Evolutionary conservation across 2,797 vertebrate species (phyloP).

Genomic region (Fringilla coelebs): DNA sequence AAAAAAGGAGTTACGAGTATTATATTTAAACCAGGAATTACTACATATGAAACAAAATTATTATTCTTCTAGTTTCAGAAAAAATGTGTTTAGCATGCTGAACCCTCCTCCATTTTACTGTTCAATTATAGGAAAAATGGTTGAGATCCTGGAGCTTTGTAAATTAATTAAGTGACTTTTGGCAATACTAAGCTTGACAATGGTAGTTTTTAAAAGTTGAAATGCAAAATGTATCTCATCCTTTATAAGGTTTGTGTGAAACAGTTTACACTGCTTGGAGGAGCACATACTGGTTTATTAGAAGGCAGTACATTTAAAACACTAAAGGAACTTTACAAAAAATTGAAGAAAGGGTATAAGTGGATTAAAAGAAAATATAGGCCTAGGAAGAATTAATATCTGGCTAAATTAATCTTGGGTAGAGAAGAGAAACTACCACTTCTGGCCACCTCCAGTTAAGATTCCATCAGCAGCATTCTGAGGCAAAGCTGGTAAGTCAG

Average conservation of each 20-base stretch:
- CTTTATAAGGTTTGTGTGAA: not conserved
- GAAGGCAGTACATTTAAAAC: not conserved
- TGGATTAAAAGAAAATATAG: not conserved
- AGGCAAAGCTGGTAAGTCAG: not conserved
- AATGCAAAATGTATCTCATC: not conserved
- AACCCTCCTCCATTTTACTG: not conserved
- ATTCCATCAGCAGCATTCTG: not conserved
- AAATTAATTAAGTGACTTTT: not conserved
- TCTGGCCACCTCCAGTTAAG: not conserved
- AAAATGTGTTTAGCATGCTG: not conserved
- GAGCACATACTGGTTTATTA: not conserved
- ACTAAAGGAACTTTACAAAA: not conserved
- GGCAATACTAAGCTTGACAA: not conserved
- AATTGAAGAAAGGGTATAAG: not conserved
- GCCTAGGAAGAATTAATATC: not conserved
- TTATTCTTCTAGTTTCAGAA: not conserved
- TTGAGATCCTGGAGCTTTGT: not conserved
- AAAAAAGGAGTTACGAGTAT: not conserved
- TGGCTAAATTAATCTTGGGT: not conserved
- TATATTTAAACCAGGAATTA: not conserved
- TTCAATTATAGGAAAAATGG: not conserved
- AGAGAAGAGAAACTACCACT: not conserved
- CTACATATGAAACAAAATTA: not conserved
- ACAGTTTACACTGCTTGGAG: not conserved
- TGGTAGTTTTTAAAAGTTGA: not conserved